These are phyloP conservation scores for Aphidius colemani DNA, from an alignment of 2,888 invertebrate genomes.

Conservation along the genomic window DNA sequence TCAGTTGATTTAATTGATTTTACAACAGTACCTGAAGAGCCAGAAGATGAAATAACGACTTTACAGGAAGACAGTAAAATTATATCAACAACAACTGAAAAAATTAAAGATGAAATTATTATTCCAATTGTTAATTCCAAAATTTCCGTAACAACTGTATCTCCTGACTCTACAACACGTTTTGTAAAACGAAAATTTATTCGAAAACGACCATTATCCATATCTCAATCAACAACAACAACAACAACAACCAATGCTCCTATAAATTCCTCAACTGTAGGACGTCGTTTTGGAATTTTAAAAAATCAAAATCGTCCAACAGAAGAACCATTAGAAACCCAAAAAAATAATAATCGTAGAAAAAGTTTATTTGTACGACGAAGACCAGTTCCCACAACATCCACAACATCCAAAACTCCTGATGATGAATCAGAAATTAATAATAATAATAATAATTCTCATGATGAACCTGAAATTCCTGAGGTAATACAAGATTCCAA, in stretches of 20 bases:
- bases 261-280: neutral
- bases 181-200: conserved; percentile 45
- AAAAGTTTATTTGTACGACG: conserved; percentile 45
- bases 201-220: conserved; percentile 38
- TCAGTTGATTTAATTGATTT: neutral
- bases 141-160: conserved; percentile 18
- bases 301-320: conserved; percentile 20
- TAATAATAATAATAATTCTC: neutral
- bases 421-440: conserved; percentile 20
- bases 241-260: conserved; percentile 19
- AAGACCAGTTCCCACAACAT: conserved; percentile 41
- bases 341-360: conserved; percentile 39
- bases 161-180: conserved; percentile 30
- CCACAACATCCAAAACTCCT: conserved; percentile 25
- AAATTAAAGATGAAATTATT: conserved; percentile 13
- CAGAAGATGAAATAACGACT: conserved; percentile 4
- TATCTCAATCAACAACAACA: conserved; percentile 13
- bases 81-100: conserved; percentile 19
- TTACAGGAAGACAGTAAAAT: conserved; percentile 5
- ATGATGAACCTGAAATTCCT: too few relatives aligned
- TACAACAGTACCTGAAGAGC: neutral
- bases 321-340: conserved; percentile 15
- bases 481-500: neutral
- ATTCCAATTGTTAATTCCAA: conserved; percentile 20
- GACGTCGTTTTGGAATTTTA: conserved; percentile 22